Conservation (phyloP, 2,113 vertebrate genomes). For the Calidris pugnax region DNA sequence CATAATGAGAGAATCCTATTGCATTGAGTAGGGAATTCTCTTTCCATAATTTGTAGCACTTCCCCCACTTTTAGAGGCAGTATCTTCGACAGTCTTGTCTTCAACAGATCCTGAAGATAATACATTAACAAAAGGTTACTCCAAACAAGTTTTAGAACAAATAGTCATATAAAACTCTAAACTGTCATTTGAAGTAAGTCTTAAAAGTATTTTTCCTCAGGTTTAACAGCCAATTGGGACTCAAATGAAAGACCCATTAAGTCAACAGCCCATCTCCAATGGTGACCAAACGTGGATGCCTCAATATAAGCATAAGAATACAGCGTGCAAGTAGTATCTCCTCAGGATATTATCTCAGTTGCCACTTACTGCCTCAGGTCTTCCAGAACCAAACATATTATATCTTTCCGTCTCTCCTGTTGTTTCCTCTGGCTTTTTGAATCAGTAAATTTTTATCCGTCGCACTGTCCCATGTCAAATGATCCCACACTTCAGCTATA, state of each 20-base stretch:
- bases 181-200: neutral
- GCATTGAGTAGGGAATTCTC: neutral
- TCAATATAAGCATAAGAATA: neutral
- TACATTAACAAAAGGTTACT: slow-evolving; percentile 22
- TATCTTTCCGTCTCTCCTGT: neutral
- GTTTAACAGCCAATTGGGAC: neutral
- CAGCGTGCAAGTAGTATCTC: neutral
- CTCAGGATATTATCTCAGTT: neutral
- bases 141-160: neutral
- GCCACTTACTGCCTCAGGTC: neutral
- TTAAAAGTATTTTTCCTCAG: neutral
- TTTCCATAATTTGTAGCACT: neutral
- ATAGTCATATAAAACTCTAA: neutral
- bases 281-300: neutral
- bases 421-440: neutral
- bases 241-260: neutral
- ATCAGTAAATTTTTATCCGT: neutral
- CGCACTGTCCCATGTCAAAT: neutral
- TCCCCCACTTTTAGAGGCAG: neutral
- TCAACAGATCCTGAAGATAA: slow-evolving; percentile 46
- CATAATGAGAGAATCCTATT: neutral
- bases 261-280: neutral
- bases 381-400: neutral
- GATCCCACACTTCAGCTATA: neutral
- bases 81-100: neutral